Evolutionary conservation across 2,797 vertebrate genomes (phyloP), one percentile per base, ranked within the genome.

Genomic region (Halcyon chelicuti): DNA sequence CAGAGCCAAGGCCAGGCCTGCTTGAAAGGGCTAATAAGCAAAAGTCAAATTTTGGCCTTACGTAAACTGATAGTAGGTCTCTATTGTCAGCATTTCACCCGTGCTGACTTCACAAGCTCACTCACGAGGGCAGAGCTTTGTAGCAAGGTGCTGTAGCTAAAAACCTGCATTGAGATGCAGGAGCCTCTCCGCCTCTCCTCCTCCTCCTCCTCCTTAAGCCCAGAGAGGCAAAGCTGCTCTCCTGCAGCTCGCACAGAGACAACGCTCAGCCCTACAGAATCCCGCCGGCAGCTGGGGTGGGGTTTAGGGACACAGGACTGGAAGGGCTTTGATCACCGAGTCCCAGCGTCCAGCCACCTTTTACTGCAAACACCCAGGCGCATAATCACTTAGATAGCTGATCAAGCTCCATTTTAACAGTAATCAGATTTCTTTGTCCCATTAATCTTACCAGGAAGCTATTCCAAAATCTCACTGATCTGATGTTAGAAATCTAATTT

Each of bases 351-450:
- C 87, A 67, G 71, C 55, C 13, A 7, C 77, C 77, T 96, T 70
- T 67, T 31, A 28, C 52, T 67, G 81, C 81, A 70, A 72, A 89
- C 74, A 60, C 42, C 57, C 46, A 25, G 42, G 39, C 89, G 73
- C 47, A 44, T 6, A 31, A 79, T 49, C 72, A 25, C 51, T 77
- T 37, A 62, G 75, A 47, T 8, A 84, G 86, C 85, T 83, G 85
- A 94, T 93, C 90, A 80, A 86, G 91, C 90, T 93, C 85, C 93
- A 80, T 93, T 94, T 94, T 44, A 93, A 63, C 72, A 75, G 70
- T 84, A 88, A 94, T 95, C 91, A 91, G 90, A 90, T 95, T 91
- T 83, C 91, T 96, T 94, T 95, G 91, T 95, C 78, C 89, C 79
- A 74, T 94, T 94, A 88, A 85, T 87, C 79, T 83, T 80, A 74